Conservation (phyloP, 2,797 vertebrate genomes). For the Pangasius djambal region DNA sequence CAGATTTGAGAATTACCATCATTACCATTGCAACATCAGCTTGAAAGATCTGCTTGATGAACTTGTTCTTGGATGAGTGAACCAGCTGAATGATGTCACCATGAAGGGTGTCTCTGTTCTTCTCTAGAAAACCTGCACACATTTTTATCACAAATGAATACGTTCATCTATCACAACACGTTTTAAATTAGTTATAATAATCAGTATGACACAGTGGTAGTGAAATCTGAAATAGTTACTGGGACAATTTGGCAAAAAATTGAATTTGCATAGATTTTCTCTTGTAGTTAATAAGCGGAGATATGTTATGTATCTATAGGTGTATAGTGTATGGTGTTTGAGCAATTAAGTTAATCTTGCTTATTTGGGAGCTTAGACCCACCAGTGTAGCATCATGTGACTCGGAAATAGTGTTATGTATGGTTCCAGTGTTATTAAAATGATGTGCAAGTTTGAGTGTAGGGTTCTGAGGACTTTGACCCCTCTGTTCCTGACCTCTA, state of each 20-base stretch:
- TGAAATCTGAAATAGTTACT: neutral
- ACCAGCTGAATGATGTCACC: constrained; percentile 98
- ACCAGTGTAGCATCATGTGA: neutral
- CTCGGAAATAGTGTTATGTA: neutral
- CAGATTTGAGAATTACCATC: neutral
- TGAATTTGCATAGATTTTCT: neutral
- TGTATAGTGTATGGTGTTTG: neutral
- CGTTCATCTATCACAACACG: neutral
- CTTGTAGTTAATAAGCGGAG: neutral
- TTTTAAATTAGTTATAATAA: neutral
- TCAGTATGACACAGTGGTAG: neutral
- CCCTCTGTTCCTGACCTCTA: constrained; percentile 76
- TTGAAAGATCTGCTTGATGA: constrained; percentile 99
- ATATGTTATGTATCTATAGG: neutral
- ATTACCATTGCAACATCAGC: constrained; percentile 97
- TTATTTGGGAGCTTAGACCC: neutral
- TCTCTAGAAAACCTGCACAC: constrained; percentile 91
- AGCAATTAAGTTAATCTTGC: neutral
- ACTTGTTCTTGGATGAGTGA: constrained; percentile 96
- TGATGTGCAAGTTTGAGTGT: no score
- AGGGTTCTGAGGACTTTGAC: neutral
- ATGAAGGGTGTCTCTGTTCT: constrained; percentile 94
- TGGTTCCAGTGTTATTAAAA: neutral
- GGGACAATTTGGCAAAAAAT: neutral
- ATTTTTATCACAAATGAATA: neutral